These are phyloP conservation scores for Eira barbara DNA, from an alignment of 2,113 vertebrate species.

Conservation along the genomic window DNA sequence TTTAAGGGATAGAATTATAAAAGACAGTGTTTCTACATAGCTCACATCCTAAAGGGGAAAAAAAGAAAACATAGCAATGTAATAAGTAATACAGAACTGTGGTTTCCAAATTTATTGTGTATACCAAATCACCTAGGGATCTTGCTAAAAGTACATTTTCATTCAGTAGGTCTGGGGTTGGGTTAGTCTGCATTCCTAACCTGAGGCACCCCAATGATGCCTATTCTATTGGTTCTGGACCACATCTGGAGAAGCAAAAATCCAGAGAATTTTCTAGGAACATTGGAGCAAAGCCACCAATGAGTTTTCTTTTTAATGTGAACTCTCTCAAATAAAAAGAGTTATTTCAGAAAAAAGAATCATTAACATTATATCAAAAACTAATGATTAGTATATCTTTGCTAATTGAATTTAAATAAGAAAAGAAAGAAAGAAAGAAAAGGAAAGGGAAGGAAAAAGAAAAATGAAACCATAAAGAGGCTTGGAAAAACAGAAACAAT, in stretches of 20 bases:
- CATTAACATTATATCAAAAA: neutral
- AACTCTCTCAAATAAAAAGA: neutral
- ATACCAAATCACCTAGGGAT: neutral
- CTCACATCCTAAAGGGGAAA: neutral
- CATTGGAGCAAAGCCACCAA: neutral
- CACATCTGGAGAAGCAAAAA: neutral
- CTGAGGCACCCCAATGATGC: neutral
- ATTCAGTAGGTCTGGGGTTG: neutral
- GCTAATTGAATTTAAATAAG: neutral
- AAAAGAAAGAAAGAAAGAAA: no score
- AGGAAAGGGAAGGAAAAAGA: no score
- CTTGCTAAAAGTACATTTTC: neutral
- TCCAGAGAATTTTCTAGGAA: neutral
- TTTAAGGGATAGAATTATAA: neutral
- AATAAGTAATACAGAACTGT: neutral
- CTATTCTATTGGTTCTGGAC: neutral
- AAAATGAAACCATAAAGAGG: neutral
- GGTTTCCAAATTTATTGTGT: neutral
- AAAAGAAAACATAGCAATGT: neutral
- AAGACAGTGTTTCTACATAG: neutral
- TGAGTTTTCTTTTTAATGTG: neutral
- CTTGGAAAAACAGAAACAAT: neutral
- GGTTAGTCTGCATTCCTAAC: neutral
- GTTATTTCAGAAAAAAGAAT: neutral
- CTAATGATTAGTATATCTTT: neutral